Conservation (phyloP, 2,888 invertebrate genomes). For the Spisula solida region DNA sequence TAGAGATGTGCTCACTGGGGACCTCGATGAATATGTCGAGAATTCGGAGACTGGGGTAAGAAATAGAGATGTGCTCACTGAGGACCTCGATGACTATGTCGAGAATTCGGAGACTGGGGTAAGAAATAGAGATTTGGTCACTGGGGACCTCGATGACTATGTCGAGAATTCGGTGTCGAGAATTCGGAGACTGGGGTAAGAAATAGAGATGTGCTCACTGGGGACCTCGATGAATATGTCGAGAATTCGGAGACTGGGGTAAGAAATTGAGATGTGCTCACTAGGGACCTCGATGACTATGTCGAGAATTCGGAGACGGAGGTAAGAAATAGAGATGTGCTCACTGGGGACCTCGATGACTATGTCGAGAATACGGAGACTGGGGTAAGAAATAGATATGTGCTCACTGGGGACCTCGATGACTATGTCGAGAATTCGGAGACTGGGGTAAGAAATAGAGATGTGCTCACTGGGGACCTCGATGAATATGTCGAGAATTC, state of each 20-base stretch:
- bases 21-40: constrained; percentile 8
- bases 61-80: constrained; percentile 41
- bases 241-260: constrained; percentile 33
- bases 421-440: constrained; percentile 18
- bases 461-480: constrained; percentile 45
- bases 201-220: constrained; percentile 56
- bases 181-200: constrained; percentile 32
- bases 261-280: constrained; percentile 54
- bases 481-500: constrained; percentile 19
- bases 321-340: constrained; percentile 55
- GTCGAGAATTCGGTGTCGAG: constrained; percentile 10
- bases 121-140: constrained; percentile 54
- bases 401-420: constrained; percentile 40
- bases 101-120: constrained; percentile 33
- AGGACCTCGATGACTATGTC: constrained; percentile 8
- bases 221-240: constrained; percentile 8
- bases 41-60: constrained; percentile 33
- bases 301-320: background rate
- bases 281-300: constrained; percentile 33
- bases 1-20: constrained; percentile 51
- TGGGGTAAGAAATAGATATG: constrained; percentile 56
- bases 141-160: constrained; percentile 35
- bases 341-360: constrained; percentile 39
- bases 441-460: constrained; percentile 50
- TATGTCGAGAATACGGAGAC: constrained; percentile 15